These are phyloP conservation scores for Cantharis lateralis DNA, from an alignment of 2,888 invertebrate genomes.

Conservation along the genomic window DNA sequence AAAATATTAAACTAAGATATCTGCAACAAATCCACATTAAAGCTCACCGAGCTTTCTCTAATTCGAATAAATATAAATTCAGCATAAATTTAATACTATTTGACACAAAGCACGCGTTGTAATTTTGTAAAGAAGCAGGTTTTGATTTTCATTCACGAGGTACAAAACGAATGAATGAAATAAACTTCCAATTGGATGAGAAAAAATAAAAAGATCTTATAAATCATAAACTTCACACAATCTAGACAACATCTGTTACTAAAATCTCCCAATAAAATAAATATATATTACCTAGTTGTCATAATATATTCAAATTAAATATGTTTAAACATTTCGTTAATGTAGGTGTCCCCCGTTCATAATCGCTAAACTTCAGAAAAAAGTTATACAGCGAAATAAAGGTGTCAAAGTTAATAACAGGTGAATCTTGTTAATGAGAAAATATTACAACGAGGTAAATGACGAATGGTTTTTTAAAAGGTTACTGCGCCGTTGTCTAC, in stretches of 20 bases:
- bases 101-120: conserved; percentile 38
- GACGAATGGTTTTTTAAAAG: conserved; percentile 47
- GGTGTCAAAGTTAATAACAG: conserved; percentile 42
- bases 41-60: not conserved
- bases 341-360: conserved; percentile 26
- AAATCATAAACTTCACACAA: conserved; percentile 42
- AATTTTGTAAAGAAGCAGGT: conserved; percentile 39
- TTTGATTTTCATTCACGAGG: conserved; percentile 35
- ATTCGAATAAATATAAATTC: conserved; percentile 9
- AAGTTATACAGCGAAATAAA: conserved; percentile 34
- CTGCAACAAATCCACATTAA: not conserved
- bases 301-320: conserved; percentile 55
- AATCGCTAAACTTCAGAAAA: conserved; percentile 22
- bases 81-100: conserved; percentile 31
- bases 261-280: conserved; percentile 44
- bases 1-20: not conserved
- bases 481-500: conserved; percentile 33
- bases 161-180: conserved; percentile 31
- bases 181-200: conserved; percentile 18
- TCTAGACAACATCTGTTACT: conserved; percentile 41
- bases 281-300: conserved; percentile 50
- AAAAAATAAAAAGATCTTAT: conserved; percentile 23
- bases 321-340: conserved; percentile 29
- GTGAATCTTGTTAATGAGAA: conserved; percentile 52
- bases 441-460: conserved; percentile 46